These are phyloP conservation scores for Rhinogobius similis DNA, from an alignment of 2,113 vertebrate genomes.

Conservation along the genomic window DNA sequence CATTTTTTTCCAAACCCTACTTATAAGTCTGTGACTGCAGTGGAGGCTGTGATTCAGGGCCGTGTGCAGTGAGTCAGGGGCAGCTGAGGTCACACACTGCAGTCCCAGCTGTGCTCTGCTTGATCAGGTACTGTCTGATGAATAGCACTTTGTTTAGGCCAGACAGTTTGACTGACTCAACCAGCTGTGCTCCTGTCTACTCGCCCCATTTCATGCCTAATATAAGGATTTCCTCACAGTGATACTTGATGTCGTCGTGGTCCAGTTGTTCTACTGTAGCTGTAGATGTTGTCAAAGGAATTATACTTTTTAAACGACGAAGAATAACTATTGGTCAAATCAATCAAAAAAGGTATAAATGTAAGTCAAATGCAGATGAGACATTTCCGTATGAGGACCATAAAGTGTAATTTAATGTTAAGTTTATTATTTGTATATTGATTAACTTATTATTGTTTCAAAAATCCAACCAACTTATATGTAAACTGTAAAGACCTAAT, in stretches of 20 bases:
- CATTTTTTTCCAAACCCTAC: too few species aligned
- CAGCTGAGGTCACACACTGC: slow-evolving; percentile 62
- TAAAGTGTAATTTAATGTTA: too few species aligned
- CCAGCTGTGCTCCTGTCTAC: slow-evolving; percentile 60
- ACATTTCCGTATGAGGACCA: too few species aligned
- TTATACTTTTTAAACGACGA: too few species aligned
- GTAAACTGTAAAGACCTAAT: not conserved
- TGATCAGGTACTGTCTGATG: slow-evolving; percentile 51
- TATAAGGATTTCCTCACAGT: slow-evolving; percentile 49
- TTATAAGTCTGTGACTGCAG: too few species aligned
- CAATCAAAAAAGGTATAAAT: too few species aligned
- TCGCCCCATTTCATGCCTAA: slow-evolving; percentile 64
- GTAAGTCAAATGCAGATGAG: too few species aligned
- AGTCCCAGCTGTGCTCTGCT: slow-evolving; percentile 59
- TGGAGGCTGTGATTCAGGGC: slow-evolving; percentile 19
- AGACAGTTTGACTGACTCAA: slow-evolving; percentile 55
- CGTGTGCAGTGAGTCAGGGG: slow-evolving; percentile 47
- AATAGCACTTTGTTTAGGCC: slow-evolving; percentile 72
- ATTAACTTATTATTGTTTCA: too few species aligned
- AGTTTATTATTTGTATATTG: too few species aligned
- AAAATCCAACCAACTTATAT: too few species aligned
- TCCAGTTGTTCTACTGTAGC: not conserved
- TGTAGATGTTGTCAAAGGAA: not conserved
- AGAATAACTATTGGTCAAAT: too few species aligned
- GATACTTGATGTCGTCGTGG: slow-evolving; percentile 19